Evolutionary conservation across 2,888 invertebrate species (phyloP).

Genomic region (Lypha dubia): DNA sequence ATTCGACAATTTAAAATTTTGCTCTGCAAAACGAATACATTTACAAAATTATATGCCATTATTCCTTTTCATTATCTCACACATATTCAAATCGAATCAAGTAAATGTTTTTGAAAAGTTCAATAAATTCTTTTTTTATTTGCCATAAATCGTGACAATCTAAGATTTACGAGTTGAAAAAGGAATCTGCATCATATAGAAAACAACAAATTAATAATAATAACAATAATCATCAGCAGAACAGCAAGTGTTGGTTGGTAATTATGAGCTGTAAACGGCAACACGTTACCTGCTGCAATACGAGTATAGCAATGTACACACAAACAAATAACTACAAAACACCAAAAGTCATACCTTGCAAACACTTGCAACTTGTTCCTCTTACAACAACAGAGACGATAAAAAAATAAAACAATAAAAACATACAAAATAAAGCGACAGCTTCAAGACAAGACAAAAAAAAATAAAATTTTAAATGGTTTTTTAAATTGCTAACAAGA

Average conservation of each 20-base stretch:
- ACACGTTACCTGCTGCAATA: slow-evolving; percentile 62
- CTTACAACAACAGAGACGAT: slow-evolving; percentile 14
- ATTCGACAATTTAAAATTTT: too few species aligned
- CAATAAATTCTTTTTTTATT: slow-evolving; percentile 38
- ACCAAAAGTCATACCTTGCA: slow-evolving; percentile 41
- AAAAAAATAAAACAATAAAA: slow-evolving; percentile 27
- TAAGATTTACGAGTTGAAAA: slow-evolving; percentile 56
- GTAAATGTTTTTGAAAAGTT: slow-evolving; percentile 44
- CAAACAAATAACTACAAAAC: too few species aligned
- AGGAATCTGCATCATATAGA: slow-evolving; percentile 47
- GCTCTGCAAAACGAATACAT: neutral
- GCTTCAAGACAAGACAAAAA: slow-evolving; percentile 43
- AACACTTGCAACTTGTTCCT: slow-evolving; percentile 52
- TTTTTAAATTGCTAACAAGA: slow-evolving; percentile 73
- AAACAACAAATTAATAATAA: slow-evolving; percentile 60
- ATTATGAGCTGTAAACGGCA: slow-evolving; percentile 74
- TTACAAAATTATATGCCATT: neutral
- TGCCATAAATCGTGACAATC: slow-evolving; percentile 60
- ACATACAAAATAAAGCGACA: slow-evolving; percentile 39
- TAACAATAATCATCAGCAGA: slow-evolving; percentile 59
- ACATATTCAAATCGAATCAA: slow-evolving; percentile 18
- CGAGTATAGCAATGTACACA: slow-evolving; percentile 35
- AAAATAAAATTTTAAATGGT: slow-evolving; percentile 61
- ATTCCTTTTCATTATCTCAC: neutral
- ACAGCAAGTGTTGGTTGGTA: slow-evolving; percentile 71